Base-by-base conservation (phyloP, 2,797 vertebrate genomes). In the Microctenopoma lineatum region DNA sequence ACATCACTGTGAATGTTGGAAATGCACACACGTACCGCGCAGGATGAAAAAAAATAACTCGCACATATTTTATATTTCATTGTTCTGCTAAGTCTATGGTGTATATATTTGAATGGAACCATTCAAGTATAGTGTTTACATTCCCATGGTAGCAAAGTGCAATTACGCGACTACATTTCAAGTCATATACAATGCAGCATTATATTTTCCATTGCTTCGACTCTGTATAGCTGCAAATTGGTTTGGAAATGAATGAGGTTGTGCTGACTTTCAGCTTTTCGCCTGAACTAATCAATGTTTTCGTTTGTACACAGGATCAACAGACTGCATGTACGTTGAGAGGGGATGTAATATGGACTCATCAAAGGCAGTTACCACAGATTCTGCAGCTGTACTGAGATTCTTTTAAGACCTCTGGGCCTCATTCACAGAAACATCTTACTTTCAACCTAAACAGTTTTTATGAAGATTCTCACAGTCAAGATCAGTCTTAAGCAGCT, bases 1-100 rank as follows among this genome's bases (percentile, higher is more conserved):
- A 87, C 77, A 84, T 85, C 80, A 67, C 73, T 83, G 77, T 75
- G 83, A 81, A 12, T 84, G 79, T 29, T 21, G 65, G 68, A 79
- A 67, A 80, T 90, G 70, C n/a, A 4, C 72, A 63, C 38, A 32
- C 26, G 7, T 25, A n/a, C 15, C 27, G 13, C 32, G 47, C 32
- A 50, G 44, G 53, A 59, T 1, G 1, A 46, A 47, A 18, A 45
- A 21, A 60, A 1, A 4, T 1, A 41, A 14, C 39, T 5, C 36
- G 15, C 45, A 54, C 57, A 47, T 7, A 26, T 15, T 36, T 9
- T 36, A 11, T 26, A 51, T 41, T 74, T 14, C 14, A 59, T 32
- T 13, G 41, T 16, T 27, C 48, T 66, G 25, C 32, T 36, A 36
- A 54, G 18, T 41, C 27, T 34, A 48, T 16, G 21, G 21, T 21